phyloP scores from a whole-genome alignment of 2,797 vertebrate species.

The Pempheris klunzingeri region DNA sequence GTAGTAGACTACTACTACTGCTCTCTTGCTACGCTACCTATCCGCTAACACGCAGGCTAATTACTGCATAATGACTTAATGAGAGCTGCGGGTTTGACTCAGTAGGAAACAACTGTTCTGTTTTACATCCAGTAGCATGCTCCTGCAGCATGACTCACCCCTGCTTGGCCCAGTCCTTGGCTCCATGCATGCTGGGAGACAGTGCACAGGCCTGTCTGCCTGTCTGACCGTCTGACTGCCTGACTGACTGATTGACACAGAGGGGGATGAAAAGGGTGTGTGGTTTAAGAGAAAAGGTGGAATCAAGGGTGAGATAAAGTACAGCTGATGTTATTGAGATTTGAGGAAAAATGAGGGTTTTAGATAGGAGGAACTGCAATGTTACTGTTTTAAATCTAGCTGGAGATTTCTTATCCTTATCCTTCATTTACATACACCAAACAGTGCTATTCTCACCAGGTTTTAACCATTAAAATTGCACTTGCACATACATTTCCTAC shows the following conservation, averaged over 20 bases:
- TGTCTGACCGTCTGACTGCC: conserved; percentile 33
- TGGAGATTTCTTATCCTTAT: neutral
- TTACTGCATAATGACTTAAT: conserved; percentile 83
- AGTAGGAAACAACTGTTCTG: conserved; percentile 80
- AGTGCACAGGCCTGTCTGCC: conserved; percentile 46
- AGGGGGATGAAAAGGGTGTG: conserved; percentile 24
- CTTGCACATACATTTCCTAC: neutral
- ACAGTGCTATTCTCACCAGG: neutral
- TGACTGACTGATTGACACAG: conserved; percentile 56
- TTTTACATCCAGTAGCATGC: conserved; percentile 81
- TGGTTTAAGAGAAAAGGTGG: conserved; percentile 47
- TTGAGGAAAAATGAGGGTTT: neutral
- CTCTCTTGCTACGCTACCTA: conserved; percentile 65
- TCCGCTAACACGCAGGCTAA: conserved; percentile 78
- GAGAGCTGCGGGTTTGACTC: conserved; percentile 81
- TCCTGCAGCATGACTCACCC: conserved; percentile 78
- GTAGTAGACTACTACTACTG: conserved; percentile 35
- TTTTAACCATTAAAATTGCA: neutral
- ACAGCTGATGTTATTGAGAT: conserved; percentile 28
- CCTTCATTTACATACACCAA: neutral
- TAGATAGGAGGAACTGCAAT: neutral
- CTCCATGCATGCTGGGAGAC: conserved; percentile 50
- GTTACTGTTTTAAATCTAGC: neutral
- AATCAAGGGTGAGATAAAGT: conserved; percentile 49
- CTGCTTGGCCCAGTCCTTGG: conserved; percentile 58